These are phyloP conservation scores for Clusia tigrina DNA, from an alignment of 2,888 invertebrate genomes.

Conservation along the genomic window DNA sequence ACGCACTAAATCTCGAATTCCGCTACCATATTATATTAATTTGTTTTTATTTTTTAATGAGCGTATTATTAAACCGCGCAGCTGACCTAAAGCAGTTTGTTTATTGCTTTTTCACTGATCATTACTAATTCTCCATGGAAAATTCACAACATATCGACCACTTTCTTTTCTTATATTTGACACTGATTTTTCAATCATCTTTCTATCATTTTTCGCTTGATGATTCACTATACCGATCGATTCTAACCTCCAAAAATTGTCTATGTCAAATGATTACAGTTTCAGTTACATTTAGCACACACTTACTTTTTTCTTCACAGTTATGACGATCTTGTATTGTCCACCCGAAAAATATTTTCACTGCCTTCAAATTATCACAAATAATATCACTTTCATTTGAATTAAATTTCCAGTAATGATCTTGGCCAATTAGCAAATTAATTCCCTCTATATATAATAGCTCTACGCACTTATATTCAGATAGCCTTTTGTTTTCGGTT, in stretches of 20 bases:
- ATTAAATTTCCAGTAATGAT: slow-evolving; percentile 32
- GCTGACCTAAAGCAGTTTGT: slow-evolving; percentile 8
- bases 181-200: slow-evolving; percentile 20
- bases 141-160: slow-evolving; percentile 22
- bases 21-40: slow-evolving; percentile 22
- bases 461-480: slow-evolving; percentile 23
- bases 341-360: slow-evolving; percentile 31
- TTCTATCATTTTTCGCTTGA: neutral
- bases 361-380: slow-evolving; percentile 23
- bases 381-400: slow-evolving; percentile 20
- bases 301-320: neutral
- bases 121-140: slow-evolving; percentile 21
- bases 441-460: slow-evolving; percentile 20
- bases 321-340: slow-evolving; percentile 17
- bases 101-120: slow-evolving; percentile 21
- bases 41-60: slow-evolving; percentile 25
- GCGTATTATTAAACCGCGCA: slow-evolving; percentile 16
- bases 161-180: slow-evolving; percentile 19
- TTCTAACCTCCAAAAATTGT: slow-evolving; percentile 28
- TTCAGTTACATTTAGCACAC: slow-evolving; percentile 12
- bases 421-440: slow-evolving; percentile 31
- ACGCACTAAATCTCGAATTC: slow-evolving; percentile 21
- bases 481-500: slow-evolving; percentile 4
- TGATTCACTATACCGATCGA: slow-evolving; percentile 25
- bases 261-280: neutral